phyloP scores from a whole-genome alignment of 2,113 vertebrate genomes.

The Ornithorhynchus anatinus region DNA sequence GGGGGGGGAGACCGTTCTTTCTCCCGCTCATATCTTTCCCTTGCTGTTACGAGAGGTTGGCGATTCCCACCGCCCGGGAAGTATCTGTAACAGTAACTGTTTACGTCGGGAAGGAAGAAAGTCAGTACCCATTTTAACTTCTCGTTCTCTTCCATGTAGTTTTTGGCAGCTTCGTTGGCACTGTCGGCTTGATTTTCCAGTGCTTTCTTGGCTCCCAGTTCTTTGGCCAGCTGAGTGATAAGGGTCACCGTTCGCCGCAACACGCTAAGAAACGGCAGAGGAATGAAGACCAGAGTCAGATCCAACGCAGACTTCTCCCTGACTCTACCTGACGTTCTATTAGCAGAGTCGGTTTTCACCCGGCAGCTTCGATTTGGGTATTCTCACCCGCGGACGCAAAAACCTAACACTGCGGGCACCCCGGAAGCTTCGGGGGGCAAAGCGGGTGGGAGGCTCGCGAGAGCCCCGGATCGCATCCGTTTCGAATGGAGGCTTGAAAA shows the following conservation, averaged over 20 bases:
- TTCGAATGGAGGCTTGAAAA: too few relatives aligned
- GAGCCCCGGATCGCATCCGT: too few relatives aligned
- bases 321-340: too few relatives aligned
- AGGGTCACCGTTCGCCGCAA: slow-evolving; percentile 85
- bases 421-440: too few relatives aligned
- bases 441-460: too few relatives aligned
- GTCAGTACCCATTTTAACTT: slow-evolving; percentile 80
- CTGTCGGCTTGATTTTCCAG: slow-evolving; percentile 82
- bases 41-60: slow-evolving; percentile 14
- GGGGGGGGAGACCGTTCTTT: too few relatives aligned
- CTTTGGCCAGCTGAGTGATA: slow-evolving; percentile 84
- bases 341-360: too few relatives aligned
- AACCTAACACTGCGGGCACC: too few relatives aligned
- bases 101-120: slow-evolving; percentile 26
- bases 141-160: slow-evolving; percentile 84
- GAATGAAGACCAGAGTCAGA: neutral
- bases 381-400: too few relatives aligned
- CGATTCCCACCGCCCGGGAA: neutral
- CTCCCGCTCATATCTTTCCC: too few relatives aligned
- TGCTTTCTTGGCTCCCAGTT: slow-evolving; percentile 63
- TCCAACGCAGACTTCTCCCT: too few relatives aligned
- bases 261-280: slow-evolving; percentile 63
- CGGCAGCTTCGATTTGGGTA: too few relatives aligned
- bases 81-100: neutral
- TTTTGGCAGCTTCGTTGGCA: slow-evolving; percentile 80